Conservation (phyloP, 2,113 vertebrate genomes). For the Accipiter virgatus region DNA sequence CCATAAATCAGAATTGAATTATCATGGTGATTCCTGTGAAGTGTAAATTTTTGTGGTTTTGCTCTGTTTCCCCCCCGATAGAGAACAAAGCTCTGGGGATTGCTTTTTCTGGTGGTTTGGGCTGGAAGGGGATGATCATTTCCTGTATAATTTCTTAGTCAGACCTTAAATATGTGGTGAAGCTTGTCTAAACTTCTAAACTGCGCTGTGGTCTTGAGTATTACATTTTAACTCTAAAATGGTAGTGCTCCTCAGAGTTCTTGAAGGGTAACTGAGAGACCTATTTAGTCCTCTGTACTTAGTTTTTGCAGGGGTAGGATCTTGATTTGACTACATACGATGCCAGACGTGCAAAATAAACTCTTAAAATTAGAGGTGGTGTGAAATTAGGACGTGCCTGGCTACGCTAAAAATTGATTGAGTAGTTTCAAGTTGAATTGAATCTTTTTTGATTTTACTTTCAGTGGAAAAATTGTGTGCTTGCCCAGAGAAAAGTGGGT, state of each 20-base stretch:
- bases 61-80: slow-evolving; percentile 33
- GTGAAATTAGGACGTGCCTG: background rate
- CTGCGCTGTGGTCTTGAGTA: background rate
- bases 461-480: background rate
- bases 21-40: background rate
- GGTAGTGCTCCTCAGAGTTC: background rate
- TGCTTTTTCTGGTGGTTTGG: slow-evolving; percentile 40
- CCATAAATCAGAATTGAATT: slow-evolving; percentile 1
- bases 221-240: background rate
- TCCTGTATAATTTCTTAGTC: slow-evolving; percentile 66
- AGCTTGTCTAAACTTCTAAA: slow-evolving; percentile 28
- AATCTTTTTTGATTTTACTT: background rate
- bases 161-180: slow-evolving; percentile 56
- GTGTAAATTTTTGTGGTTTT: slow-evolving; percentile 55
- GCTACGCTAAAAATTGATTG: fast-evolving
- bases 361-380: background rate
- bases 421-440: slow-evolving; percentile 8
- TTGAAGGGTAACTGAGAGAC: background rate
- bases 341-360: background rate
- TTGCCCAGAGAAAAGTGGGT: background rate
- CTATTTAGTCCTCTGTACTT: background rate
- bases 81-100: slow-evolving; percentile 51
- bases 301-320: background rate
- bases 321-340: background rate
- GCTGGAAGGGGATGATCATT: slow-evolving; percentile 49